These are phyloP conservation scores for Polypterus senegalus DNA, from an alignment of 2,113 vertebrate genomes.

Conservation along the genomic window DNA sequence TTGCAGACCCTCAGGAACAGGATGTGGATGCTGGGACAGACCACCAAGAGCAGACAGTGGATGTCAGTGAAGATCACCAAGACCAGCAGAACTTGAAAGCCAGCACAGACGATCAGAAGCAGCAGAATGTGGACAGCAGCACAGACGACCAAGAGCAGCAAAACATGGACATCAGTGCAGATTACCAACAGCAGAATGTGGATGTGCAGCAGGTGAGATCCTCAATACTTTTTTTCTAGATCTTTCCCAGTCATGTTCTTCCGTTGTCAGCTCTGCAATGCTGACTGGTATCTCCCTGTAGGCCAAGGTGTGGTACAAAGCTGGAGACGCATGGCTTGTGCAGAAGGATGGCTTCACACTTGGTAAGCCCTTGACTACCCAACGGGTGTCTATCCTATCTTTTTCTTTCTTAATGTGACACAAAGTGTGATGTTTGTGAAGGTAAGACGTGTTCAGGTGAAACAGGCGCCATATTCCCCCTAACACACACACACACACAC, in stretches of 20 bases:
- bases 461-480: too few species aligned
- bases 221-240: slow-evolving; percentile 4
- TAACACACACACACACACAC: too few species aligned
- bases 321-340: slow-evolving; percentile 73
- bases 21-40: too few species aligned
- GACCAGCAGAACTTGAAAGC: too few species aligned
- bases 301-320: slow-evolving; percentile 75
- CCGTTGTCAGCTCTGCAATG: slow-evolving; percentile 6
- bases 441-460: too few species aligned
- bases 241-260: neutral
- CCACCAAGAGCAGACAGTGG: too few species aligned
- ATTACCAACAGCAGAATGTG: neutral
- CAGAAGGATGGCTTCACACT: slow-evolving; percentile 65
- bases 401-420: too few species aligned
- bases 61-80: too few species aligned
- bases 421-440: too few species aligned
- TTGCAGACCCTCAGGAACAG: too few species aligned
- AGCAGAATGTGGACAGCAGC: slow-evolving; percentile 8
- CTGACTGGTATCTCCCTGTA: neutral
- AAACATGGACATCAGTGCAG: slow-evolving; percentile 21
- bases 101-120: neutral
- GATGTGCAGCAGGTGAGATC: neutral
- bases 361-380: slow-evolving; percentile 43
- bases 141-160: slow-evolving; percentile 14
- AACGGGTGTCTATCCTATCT: too few species aligned